Evolutionary conservation across 2,888 invertebrate species (phyloP), one percentile per base, ranked within the genome.

Genomic region (Pachycephus smyrnensis): DNA sequence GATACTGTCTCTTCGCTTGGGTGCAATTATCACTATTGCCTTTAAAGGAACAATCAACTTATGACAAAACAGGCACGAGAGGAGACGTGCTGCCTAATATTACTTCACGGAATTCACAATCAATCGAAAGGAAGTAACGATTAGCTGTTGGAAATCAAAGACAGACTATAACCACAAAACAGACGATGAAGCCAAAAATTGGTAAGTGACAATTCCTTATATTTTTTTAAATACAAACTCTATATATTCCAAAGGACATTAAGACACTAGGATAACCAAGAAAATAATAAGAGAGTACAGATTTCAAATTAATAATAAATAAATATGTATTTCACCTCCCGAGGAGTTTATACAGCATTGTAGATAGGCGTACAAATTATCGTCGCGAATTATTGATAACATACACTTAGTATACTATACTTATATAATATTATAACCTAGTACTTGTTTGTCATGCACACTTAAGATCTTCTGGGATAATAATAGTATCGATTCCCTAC

Each of bases 221-320:
- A 55, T 23, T 15, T 55, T 23, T 55, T 55, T 6, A 23, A 6
- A 55, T 15, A 55, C 6, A 55, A 55, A 23, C 40, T 55, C 9
- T 55, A 55, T 15, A 6, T 23, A 23, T 40, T 40, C 6, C 6
- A 40, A 40, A 40, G 40, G 0, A 40, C 9, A 23, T 40, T 40
- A 40, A 40, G 15, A 55, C 15, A 23, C 23, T 2, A 23, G 23
- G 23, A 6, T 4, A 23, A 55, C 23, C 4, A 55, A 55, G 6
- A 55, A 23, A 4, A 55, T 1, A 55, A 55, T 9, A 55, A 55
- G 9, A 35, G 40, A 55, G 2, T 55, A 23, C 1, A 23, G 15
- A 55, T 55, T 23, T 55, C 23, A 30, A 71, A 12, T 71, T 71
- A 71, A 71, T 71, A 71, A 71, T 32, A 71, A 71, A 71, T 71